Conservation (phyloP, 1,140 invertebrate species). For the Zaprionus camerounensis region DNA sequence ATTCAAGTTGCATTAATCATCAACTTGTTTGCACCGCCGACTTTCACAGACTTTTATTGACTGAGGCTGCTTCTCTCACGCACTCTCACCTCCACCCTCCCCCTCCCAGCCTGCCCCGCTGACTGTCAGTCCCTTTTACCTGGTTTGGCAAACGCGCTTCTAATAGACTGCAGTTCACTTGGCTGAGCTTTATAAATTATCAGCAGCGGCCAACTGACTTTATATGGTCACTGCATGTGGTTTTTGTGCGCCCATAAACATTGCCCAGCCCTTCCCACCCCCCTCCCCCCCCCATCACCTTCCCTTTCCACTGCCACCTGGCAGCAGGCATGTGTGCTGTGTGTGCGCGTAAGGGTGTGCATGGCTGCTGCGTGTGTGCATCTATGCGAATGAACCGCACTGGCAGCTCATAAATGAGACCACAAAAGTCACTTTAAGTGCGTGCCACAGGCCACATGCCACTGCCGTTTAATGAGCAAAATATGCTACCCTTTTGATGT, state of each 20-base stretch:
- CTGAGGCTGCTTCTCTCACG: conserved; percentile 28
- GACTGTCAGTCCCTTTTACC: conserved; percentile 12
- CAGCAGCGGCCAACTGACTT: conserved; percentile 68
- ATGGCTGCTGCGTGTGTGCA: conserved; percentile 11
- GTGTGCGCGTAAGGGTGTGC: neutral
- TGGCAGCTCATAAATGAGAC: conserved; percentile 71
- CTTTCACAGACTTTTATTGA: conserved; percentile 69
- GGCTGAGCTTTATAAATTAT: conserved; percentile 74
- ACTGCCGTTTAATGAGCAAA: conserved; percentile 52
- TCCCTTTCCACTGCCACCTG: neutral
- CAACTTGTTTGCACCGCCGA: conserved; percentile 70
- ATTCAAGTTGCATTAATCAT: conserved; percentile 77
- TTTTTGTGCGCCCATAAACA: conserved; percentile 36
- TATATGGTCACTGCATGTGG: conserved; percentile 69
- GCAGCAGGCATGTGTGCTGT: neutral
- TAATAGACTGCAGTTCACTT: conserved; percentile 75
- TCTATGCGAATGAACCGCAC: conserved; percentile 51
- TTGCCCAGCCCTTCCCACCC: too few relatives aligned
- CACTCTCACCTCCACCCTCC: neutral
- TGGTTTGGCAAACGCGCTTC: conserved; percentile 69
- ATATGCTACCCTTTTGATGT: conserved; percentile 9
- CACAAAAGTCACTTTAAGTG: conserved; percentile 73
- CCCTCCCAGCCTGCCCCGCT: neutral
- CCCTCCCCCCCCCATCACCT: too few relatives aligned
- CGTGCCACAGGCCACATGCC: conserved; percentile 59